Evolutionary conservation across 2,888 invertebrate species (phyloP).

Genomic region (Anodontia alba): DNA sequence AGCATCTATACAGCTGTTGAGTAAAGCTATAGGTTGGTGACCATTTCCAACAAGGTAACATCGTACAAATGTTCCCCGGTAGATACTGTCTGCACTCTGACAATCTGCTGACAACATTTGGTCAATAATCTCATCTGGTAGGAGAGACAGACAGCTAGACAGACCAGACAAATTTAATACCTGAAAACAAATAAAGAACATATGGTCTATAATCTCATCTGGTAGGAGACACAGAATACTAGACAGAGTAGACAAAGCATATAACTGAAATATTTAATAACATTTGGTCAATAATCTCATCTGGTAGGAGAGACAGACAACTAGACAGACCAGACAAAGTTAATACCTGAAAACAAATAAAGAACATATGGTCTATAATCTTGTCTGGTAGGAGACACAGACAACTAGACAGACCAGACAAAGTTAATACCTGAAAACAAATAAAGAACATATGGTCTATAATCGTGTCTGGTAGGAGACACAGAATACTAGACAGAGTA

Average conservation of each 20-base stretch:
- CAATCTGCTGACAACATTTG: conserved; percentile 74
- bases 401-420: too few species aligned
- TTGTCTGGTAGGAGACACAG: too few species aligned
- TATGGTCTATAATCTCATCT: too few species aligned
- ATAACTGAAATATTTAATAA: conserved; percentile 45
- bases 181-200: not conserved
- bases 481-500: too few species aligned
- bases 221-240: too few species aligned
- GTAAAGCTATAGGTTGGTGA: conserved; percentile 77
- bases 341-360: not conserved
- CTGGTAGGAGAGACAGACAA: conserved; percentile 77
- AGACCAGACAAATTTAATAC: conserved; percentile 21
- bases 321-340: conserved; percentile 48
- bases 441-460: too few species aligned
- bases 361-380: not conserved
- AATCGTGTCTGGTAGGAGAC: too few species aligned
- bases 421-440: too few species aligned
- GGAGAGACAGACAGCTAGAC: conserved; percentile 71
- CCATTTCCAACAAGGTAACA: conserved; percentile 78
- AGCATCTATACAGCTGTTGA: conserved; percentile 80
- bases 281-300: conserved; percentile 76
- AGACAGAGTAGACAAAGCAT: too few species aligned
- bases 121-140: conserved; percentile 80
- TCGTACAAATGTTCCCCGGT: conserved; percentile 72
- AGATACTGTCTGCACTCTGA: conserved; percentile 42